These are phyloP conservation scores for Clostera curtula DNA, from an alignment of 2,888 invertebrate species.

Conservation along the genomic window DNA sequence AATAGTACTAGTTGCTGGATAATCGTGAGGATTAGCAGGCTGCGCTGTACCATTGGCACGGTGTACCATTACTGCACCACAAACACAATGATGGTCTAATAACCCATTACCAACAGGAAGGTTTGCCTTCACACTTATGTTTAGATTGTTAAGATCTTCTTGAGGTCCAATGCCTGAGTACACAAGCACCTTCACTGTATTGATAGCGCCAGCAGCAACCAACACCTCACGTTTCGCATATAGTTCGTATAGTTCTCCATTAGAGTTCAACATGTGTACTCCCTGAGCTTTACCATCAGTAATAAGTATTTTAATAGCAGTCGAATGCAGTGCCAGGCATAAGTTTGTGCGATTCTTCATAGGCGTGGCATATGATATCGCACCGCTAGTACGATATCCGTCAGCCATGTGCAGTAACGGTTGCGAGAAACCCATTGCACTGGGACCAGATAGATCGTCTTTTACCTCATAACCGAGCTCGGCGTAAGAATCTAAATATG, in stretches of 20 bases:
- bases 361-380: background rate
- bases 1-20: conserved; percentile 14
- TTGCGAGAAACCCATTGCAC: conserved; percentile 16
- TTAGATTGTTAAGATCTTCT: conserved; percentile 6
- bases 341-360: background rate
- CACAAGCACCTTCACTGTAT: conserved; percentile 10
- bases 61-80: conserved; percentile 6
- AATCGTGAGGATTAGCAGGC: conserved; percentile 13
- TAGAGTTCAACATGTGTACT: conserved; percentile 7
- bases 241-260: conserved; percentile 1
- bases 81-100: conserved; percentile 6
- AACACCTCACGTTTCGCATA: conserved; percentile 11
- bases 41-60: conserved; percentile 1
- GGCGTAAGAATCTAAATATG: conserved; percentile 12
- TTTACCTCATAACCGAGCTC: conserved; percentile 10
- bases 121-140: conserved; percentile 9
- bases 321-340: background rate
- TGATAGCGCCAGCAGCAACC: conserved; percentile 6
- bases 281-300: conserved; percentile 4
- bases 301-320: background rate
- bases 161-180: conserved; percentile 11
- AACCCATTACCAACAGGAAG: conserved; percentile 13
- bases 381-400: background rate
- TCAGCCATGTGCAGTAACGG: conserved; percentile 18
- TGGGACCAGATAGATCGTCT: conserved; percentile 21